Percentiles rank a stretch among this genome's conserved stretches.
phyloP scores from a whole-genome alignment of 2,797 vertebrate species.

The Apodemus agrarius region DNA sequence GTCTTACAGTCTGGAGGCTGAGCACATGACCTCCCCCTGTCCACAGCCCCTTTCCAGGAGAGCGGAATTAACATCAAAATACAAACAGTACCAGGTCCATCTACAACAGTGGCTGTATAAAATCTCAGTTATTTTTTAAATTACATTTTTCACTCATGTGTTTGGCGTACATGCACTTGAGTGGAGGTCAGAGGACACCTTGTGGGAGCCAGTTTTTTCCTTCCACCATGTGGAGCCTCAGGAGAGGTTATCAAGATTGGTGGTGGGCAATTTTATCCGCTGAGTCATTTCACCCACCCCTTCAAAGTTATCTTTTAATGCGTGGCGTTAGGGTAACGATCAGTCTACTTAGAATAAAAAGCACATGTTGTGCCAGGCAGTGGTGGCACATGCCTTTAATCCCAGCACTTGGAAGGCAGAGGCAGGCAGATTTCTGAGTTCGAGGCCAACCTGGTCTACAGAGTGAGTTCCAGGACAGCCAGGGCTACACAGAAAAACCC shows the following conservation, averaged over 20 bases:
- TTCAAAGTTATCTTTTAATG: constrained; percentile 10
- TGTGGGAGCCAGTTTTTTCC: neutral
- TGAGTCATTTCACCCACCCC: neutral
- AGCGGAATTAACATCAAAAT: too few relatives aligned
- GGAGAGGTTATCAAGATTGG: neutral
- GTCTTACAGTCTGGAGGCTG: neutral
- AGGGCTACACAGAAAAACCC: too few relatives aligned
- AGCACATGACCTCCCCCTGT: too few relatives aligned
- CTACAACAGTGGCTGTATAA: neutral
- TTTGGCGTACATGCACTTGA: neutral
- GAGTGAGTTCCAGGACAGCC: too few relatives aligned
- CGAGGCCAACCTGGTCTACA: too few relatives aligned
- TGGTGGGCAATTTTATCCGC: neutral
- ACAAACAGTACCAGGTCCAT: too few relatives aligned
- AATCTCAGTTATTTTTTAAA: neutral
- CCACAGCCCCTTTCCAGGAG: too few relatives aligned
- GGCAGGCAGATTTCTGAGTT: too few relatives aligned
- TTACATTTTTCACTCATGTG: neutral
- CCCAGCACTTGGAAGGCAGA: too few relatives aligned
- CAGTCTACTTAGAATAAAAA: constrained; percentile 20
- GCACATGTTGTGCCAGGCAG: neutral
- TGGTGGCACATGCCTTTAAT: too few relatives aligned
- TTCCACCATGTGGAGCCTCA: neutral
- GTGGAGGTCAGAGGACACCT: neutral
- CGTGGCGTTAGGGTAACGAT: neutral